Conservation (phyloP, 2,888 invertebrate genomes). For the Ethmia dodecea region DNA sequence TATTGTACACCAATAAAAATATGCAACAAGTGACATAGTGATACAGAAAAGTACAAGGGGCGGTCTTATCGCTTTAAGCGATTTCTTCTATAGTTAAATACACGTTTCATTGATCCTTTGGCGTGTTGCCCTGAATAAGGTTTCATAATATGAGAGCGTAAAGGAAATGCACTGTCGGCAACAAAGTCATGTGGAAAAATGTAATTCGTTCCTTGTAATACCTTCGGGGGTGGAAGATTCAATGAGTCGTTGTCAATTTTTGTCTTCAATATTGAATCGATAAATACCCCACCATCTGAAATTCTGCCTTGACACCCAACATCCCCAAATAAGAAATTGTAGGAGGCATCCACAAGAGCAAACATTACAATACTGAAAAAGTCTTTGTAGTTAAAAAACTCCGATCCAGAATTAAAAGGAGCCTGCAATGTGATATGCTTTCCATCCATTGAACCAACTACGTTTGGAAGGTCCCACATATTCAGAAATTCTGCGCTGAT, state of each 20-base stretch:
- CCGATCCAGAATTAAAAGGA: conserved; percentile 3
- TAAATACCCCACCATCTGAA: conserved; percentile 8
- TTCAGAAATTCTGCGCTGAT: conserved; percentile 1
- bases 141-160: conserved; percentile 18
- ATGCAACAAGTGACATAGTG: too few species aligned
- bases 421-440: conserved; percentile 8
- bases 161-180: conserved; percentile 18
- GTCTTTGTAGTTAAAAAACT: background rate
- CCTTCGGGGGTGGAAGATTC: conserved; percentile 12
- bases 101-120: conserved; percentile 14
- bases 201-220: conserved; percentile 12
- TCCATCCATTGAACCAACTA: conserved; percentile 10
- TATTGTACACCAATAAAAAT: too few species aligned
- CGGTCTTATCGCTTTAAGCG: too few species aligned
- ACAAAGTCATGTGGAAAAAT: conserved; percentile 16
- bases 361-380: conserved; percentile 3
- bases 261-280: background rate
- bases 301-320: conserved; percentile 11
- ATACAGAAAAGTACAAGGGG: too few species aligned
- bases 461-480: conserved; percentile 6
- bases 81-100: conserved; percentile 23
- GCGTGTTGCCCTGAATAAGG: conserved; percentile 14
- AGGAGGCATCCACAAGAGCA: conserved; percentile 6
- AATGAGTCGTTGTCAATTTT: conserved; percentile 13
- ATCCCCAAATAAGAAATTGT: conserved; percentile 9